Conservation (phyloP, 2,113 vertebrate genomes). For the Ammodytes marinus region DNA sequence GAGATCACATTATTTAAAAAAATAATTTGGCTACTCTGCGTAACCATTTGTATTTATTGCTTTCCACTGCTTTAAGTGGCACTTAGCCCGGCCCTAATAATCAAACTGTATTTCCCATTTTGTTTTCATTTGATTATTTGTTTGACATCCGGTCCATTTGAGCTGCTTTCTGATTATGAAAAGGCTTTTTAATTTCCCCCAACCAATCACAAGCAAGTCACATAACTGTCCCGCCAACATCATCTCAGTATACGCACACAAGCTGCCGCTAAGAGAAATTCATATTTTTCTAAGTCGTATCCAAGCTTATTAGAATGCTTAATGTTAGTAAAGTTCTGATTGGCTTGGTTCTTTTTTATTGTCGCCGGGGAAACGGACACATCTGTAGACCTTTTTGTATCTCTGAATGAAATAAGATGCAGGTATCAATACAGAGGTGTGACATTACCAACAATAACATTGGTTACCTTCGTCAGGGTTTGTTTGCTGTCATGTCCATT, state of each 20-base stretch:
- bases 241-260: neutral
- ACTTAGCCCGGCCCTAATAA: neutral
- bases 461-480: neutral
- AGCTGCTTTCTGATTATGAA: neutral
- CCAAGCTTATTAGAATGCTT: neutral
- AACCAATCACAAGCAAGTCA: neutral
- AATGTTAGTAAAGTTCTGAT: slow-evolving; percentile 3
- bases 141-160: neutral
- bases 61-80: neutral
- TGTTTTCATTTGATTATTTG: neutral
- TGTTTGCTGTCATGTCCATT: neutral
- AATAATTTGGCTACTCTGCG: neutral
- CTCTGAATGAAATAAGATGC: neutral
- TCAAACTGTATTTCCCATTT: neutral
- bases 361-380: neutral
- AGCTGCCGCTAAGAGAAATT: too few species aligned
- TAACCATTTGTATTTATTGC: neutral
- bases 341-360: neutral
- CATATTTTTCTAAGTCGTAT: too few species aligned
- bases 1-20: neutral
- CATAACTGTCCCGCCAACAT: neutral
- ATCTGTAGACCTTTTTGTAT: neutral
- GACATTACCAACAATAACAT: neutral
- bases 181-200: neutral
- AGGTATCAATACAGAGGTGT: neutral